Evolutionary conservation across 2,888 invertebrate genomes (phyloP).

Genomic region (Leptarthrus brevirostris): DNA sequence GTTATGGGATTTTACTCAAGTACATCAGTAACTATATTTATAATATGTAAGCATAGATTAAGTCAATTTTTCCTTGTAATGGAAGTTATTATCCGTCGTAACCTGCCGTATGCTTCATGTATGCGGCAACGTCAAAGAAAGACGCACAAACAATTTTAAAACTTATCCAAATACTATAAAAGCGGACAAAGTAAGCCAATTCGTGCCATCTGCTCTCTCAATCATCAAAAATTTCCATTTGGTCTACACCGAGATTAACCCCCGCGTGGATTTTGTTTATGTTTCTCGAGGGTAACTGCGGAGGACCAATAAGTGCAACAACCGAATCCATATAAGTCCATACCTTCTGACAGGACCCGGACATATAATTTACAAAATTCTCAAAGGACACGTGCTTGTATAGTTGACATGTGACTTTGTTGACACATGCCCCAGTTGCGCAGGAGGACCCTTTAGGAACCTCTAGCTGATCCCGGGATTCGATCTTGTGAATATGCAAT

Average conservation of each 20-base stretch:
- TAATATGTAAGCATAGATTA: no score
- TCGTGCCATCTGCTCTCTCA: not conserved
- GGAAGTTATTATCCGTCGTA: no score
- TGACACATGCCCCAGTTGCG: conserved; percentile 34
- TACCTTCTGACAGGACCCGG: conserved; percentile 1
- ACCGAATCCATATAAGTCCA: conserved; percentile 7
- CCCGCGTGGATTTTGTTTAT: conserved; percentile 18
- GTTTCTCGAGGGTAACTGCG: not conserved
- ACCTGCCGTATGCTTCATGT: no score
- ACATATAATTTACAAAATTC: conserved; percentile 37
- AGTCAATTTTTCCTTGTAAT: no score
- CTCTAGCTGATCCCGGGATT: not conserved
- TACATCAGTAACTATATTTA: no score
- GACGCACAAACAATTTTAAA: no score
- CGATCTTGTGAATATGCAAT: not conserved
- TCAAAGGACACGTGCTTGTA: conserved; percentile 24
- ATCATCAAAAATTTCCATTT: conserved; percentile 11
- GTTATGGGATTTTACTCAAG: no score
- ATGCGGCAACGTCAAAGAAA: no score
- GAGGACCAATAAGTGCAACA: not conserved
- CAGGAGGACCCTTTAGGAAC: conserved; percentile 11
- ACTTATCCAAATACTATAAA: not conserved
- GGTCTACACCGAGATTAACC: conserved; percentile 1
- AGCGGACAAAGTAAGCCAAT: not conserved
- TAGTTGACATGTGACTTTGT: conserved; percentile 26